Evolutionary conservation across 1,140 invertebrate genomes (phyloP), one percentile per base, ranked within the genome.

Genomic region (Heliconius eleuchia): DNA sequence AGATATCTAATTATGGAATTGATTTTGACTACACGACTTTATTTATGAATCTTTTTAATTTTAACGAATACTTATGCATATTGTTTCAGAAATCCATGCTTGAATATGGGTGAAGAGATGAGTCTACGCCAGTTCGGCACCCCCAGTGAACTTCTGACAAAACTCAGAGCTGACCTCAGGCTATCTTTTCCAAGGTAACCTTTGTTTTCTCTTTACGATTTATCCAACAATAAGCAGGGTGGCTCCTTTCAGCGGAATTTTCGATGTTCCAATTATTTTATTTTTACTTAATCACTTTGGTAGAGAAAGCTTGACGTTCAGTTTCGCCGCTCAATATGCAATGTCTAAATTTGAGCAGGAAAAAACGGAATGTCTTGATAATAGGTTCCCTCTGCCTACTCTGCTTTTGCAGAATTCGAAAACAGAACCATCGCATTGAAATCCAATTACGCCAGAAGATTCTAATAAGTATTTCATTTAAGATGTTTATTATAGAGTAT

Each of bases 91-190:
- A 94, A 94, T 75, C 94, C 94, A 19, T 94, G 93, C 57, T 81
- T 94, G 23, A 85, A 87, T 73, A 78, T 94, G 85, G 96, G 96
- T 57, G 96, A 96, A 72, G 98, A 98, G 89, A 98, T 98, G 98
- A 97, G 97, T 23, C 94, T 98, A 50, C 95, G 97, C 73, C 97
- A 98, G 91, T 98, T 98, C 89, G 96, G 97, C 46, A 97, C 97
- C 39, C 96, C 98, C 74, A 97, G 97, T 50, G 98, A 99, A 91
- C 95, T 99, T 2, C 95, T 99, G n/a, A 97, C 97, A 71, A 99
- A 98, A 88, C 95, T 99, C 3, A 96, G 97, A 81, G 96, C 97
- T 2, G 98, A 99, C 92, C 95, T 99, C 0, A 95, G 97, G 79
- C 95, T 98, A 19, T 97, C 98, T 0, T 98, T 98, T 94, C 97